These are phyloP conservation scores for Hetaerina titia DNA, from an alignment of 2,888 invertebrate species.

Conservation along the genomic window DNA sequence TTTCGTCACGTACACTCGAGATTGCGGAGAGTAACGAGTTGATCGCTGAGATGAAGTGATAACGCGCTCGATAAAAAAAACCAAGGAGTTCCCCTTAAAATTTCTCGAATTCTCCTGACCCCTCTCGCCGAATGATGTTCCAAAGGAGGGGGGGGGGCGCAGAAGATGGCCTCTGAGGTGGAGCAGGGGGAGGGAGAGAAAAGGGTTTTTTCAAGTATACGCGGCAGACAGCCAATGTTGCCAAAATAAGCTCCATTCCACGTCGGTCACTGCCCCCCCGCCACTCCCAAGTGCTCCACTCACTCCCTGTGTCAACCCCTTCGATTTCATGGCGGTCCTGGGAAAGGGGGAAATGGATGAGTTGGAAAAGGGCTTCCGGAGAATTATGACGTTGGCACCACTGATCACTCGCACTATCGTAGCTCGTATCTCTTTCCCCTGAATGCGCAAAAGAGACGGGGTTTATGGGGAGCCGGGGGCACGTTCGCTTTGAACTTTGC, in stretches of 20 bases:
- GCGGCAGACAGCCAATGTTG: neutral
- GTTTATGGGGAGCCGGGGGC: too few relatives aligned
- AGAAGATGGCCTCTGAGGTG: neutral
- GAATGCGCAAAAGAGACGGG: too few relatives aligned
- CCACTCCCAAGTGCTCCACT: neutral
- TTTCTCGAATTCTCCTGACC: too few relatives aligned
- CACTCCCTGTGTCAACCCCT: neutral
- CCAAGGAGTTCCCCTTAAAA: too few relatives aligned
- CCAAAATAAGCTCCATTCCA: constrained; percentile 32
- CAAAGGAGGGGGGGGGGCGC: neutral
- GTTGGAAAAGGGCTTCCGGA: neutral
- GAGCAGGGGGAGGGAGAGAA: neutral
- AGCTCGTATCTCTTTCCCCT: too few relatives aligned
- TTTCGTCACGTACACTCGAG: neutral
- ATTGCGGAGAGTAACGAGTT: neutral
- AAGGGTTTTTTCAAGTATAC: neutral
- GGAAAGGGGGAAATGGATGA: neutral
- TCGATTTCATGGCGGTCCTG: neutral
- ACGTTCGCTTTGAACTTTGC: too few relatives aligned
- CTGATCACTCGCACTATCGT: too few relatives aligned
- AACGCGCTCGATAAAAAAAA: neutral
- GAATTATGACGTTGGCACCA: too few relatives aligned
- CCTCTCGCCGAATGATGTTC: too few relatives aligned
- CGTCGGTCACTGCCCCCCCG: neutral
- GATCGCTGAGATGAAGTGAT: neutral